A percentile compares a stretch with the other conserved stretches of the same genome.
Evolutionary conservation across 2,888 invertebrate species (phyloP).

Genomic region (Hirtodrosophila alboralis): DNA sequence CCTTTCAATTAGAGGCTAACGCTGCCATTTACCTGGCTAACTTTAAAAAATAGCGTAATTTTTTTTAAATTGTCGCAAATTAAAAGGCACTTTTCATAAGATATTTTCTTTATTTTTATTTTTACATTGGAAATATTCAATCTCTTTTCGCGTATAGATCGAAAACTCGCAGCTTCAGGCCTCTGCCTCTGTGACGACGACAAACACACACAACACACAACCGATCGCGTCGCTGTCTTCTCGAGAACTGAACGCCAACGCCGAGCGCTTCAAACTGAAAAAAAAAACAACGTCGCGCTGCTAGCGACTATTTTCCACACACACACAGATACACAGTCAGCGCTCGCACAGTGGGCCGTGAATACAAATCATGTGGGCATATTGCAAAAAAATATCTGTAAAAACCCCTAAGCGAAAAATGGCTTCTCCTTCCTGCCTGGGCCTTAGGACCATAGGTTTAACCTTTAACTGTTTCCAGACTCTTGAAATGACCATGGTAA

Average conservation of each 20-base stretch:
- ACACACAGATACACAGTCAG: constrained; percentile 26
- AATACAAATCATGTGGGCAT: constrained; percentile 16
- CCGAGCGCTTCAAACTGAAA: constrained; percentile 50
- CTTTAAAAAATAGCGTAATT: not conserved
- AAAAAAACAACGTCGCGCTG: constrained; percentile 43
- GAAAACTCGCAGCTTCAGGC: constrained; percentile 34
- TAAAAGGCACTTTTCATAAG: constrained; percentile 14
- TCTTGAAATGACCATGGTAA: too few relatives aligned
- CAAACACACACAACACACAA: constrained; percentile 42
- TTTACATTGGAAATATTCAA: constrained; percentile 44
- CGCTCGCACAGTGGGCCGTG: constrained; percentile 61
- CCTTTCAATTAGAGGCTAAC: constrained; percentile 56
- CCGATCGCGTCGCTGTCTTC: constrained; percentile 69
- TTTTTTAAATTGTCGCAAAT: constrained; percentile 11
- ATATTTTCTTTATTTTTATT: constrained; percentile 39
- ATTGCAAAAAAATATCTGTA: constrained; percentile 24
- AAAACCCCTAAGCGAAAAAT: constrained; percentile 46
- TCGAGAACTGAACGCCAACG: constrained; percentile 71
- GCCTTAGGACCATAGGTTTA: too few relatives aligned
- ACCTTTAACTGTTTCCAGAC: constrained; percentile 22
- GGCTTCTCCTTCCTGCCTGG: constrained; percentile 8
- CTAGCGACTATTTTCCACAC: constrained; percentile 61
- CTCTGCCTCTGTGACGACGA: constrained; percentile 10
- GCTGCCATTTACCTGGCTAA: constrained; percentile 35
- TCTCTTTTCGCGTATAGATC: constrained; percentile 28